Evolutionary conservation across 2,888 invertebrate genomes (phyloP).

Genomic region (Megaustenia siamemsis): DNA sequence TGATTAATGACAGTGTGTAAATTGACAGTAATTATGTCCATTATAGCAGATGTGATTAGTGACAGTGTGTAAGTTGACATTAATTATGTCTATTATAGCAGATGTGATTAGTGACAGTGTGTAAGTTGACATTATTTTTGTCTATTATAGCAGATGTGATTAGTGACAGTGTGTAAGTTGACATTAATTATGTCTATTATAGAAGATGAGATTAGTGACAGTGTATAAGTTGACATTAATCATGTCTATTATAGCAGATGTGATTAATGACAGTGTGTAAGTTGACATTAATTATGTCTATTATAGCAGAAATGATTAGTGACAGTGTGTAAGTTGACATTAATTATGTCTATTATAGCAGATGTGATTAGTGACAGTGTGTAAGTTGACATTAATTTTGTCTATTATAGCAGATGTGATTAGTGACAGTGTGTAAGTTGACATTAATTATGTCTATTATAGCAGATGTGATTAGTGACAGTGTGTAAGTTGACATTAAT

Average conservation of each 20-base stretch:
- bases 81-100: conserved; percentile 58
- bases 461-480: conserved; percentile 66
- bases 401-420: conserved; percentile 64
- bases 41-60: conserved; percentile 67
- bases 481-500: conserved; percentile 60
- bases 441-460: neutral
- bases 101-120: conserved; percentile 63
- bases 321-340: conserved; percentile 63
- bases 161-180: conserved; percentile 64
- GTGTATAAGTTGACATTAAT: conserved; percentile 60
- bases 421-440: conserved; percentile 64
- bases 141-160: conserved; percentile 64
- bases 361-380: conserved; percentile 63
- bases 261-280: conserved; percentile 65
- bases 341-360: conserved; percentile 58
- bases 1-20: conserved; percentile 65
- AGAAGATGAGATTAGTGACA: conserved; percentile 62
- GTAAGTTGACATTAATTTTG: conserved; percentile 57
- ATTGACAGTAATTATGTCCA: conserved; percentile 22
- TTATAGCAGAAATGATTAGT: conserved; percentile 67
- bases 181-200: neutral
- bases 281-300: conserved; percentile 30
- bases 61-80: conserved; percentile 63
- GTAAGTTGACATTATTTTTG: conserved; percentile 57
- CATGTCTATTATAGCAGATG: conserved; percentile 63